A percentile compares a stretch with the other conserved stretches of the same genome.
phyloP scores from a whole-genome alignment of 2,797 vertebrate species.

The Sphenopsis melanotis region DNA sequence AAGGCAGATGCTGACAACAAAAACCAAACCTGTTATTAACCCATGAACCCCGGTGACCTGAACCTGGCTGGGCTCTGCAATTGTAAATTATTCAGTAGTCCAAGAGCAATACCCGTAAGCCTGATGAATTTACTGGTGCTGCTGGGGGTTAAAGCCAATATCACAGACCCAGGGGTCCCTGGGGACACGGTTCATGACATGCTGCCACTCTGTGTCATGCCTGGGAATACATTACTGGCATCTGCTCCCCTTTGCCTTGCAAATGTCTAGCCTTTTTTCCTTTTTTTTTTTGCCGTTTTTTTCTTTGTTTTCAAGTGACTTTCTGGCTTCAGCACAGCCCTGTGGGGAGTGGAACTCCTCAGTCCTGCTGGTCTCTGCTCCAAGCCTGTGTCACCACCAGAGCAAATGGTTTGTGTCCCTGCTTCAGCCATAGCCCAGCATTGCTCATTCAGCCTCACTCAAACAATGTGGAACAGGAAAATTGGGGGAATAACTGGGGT shows the following conservation, averaged over 20 bases:
- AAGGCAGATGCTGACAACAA: constrained; percentile 92
- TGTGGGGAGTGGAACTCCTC: not conserved
- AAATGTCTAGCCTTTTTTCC: not conserved
- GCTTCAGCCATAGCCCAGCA: not conserved
- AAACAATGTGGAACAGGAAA: not conserved
- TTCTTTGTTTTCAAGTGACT: not conserved
- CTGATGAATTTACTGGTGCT: constrained; percentile 83
- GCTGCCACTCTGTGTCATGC: constrained; percentile 79
- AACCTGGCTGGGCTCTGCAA: constrained; percentile 77
- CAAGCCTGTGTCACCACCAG: fast-evolving
- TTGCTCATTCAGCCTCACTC: fast-evolving
- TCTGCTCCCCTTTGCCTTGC: constrained; percentile 31
- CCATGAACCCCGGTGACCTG: constrained; percentile 84
- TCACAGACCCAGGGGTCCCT: constrained; percentile 75
- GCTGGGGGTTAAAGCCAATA: constrained; percentile 84
- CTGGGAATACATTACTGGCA: constrained; percentile 75
- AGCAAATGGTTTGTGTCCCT: not conserved
- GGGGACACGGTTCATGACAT: constrained; percentile 69
- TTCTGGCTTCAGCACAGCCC: not conserved
- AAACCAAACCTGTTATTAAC: constrained; percentile 98
- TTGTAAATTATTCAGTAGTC: constrained; percentile 96
- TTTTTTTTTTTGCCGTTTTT: not conserved
- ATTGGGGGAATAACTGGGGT: fast-evolving
- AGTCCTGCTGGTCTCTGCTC: not conserved
- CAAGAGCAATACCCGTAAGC: constrained; percentile 78